Percentiles rank a stretch among this genome's conserved stretches.
phyloP scores from a whole-genome alignment of 2,113 vertebrate genomes.

The Plectropomus leopardus region DNA sequence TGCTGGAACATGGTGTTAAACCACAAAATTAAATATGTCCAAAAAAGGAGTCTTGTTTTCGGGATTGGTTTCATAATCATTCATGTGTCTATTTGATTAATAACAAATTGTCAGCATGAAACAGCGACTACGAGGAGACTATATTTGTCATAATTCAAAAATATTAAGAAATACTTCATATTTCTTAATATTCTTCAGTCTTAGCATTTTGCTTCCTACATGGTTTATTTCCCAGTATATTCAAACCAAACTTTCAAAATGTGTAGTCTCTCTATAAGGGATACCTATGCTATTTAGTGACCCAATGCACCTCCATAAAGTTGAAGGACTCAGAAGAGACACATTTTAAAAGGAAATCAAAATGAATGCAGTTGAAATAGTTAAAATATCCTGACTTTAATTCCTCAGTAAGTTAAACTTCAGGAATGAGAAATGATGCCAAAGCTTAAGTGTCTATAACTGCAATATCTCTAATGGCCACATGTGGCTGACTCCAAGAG shows the following conservation, averaged over 20 bases:
- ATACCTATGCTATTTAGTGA: no score
- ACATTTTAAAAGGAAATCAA: background rate
- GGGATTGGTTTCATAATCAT: background rate
- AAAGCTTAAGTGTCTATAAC: no score
- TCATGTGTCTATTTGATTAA: background rate
- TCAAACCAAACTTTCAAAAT: background rate
- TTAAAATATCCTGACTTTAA: no score
- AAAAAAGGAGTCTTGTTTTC: background rate
- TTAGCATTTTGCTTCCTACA: no score
- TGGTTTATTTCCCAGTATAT: background rate
- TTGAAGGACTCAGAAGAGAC: background rate
- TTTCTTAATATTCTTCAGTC: no score
- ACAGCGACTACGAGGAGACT: no score
- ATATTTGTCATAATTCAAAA: background rate
- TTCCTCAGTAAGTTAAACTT: background rate
- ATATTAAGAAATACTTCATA: background rate
- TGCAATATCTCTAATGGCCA: no score
- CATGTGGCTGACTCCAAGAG: no score
- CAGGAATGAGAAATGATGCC: no score
- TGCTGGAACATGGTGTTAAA: constrained; percentile 8
- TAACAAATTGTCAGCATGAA: background rate
- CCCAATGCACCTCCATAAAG: background rate
- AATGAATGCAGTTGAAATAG: no score
- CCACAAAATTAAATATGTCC: background rate
- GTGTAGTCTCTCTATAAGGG: background rate